Evolutionary conservation across 2,797 vertebrate genomes (phyloP).

Genomic region (Muscicapa striata): DNA sequence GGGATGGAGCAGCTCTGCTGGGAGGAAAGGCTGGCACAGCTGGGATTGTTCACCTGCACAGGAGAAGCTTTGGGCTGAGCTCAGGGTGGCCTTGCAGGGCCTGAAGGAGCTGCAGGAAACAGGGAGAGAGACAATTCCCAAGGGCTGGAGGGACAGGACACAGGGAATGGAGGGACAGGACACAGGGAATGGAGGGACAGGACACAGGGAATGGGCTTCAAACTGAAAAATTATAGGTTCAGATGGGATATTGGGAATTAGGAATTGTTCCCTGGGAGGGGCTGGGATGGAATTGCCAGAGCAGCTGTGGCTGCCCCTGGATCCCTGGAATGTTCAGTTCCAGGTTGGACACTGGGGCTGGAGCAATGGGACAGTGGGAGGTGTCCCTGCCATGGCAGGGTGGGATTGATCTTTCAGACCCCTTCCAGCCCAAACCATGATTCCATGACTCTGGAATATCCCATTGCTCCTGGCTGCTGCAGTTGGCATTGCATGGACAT

Average conservation of each 20-base stretch:
- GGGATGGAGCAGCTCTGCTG: background rate
- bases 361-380: background rate
- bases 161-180: too few relatives aligned
- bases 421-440: background rate
- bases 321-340: background rate
- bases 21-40: background rate
- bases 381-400: background rate
- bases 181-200: too few relatives aligned
- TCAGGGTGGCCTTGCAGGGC: too few relatives aligned
- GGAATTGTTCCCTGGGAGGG: too few relatives aligned
- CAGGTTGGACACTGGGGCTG: background rate
- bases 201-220: too few relatives aligned
- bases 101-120: too few relatives aligned
- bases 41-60: background rate
- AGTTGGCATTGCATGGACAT: accelerated
- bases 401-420: background rate
- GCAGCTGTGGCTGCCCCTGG: background rate
- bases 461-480: background rate
- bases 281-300: background rate
- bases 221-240: too few relatives aligned
- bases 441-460: background rate
- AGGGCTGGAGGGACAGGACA: too few relatives aligned
- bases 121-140: too few relatives aligned
- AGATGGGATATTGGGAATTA: too few relatives aligned
- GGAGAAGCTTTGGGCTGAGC: too few relatives aligned